Conservation (phyloP, 2,888 invertebrate genomes). For the Hesperia comma region DNA sequence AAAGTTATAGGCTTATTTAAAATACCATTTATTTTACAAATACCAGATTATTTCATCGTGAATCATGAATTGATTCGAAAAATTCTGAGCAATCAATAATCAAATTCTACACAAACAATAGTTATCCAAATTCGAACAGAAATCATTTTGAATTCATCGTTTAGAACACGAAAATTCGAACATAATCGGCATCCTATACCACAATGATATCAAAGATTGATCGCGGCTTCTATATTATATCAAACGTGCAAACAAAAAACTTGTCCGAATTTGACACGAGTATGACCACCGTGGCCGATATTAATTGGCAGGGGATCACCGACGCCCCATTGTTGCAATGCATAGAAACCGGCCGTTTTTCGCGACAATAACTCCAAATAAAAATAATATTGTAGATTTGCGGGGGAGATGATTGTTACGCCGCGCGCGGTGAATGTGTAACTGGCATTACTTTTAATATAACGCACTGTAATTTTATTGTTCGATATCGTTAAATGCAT, state of each 20-base stretch:
- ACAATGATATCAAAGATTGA: constrained; percentile 53
- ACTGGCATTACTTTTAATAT: constrained; percentile 23
- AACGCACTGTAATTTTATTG: constrained; percentile 7
- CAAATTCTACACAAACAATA: too few relatives aligned
- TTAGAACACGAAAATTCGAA: neutral
- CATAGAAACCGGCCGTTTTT: constrained; percentile 69
- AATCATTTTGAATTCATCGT: neutral
- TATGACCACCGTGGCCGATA: constrained; percentile 78
- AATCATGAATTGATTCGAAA: too few relatives aligned
- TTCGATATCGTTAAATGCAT: neutral
- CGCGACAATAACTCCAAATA: constrained; percentile 66
- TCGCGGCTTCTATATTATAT: constrained; percentile 45
- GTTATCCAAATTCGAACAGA: too few relatives aligned
- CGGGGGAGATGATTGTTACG: constrained; percentile 69
- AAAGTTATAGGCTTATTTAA: neutral
- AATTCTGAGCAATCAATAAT: too few relatives aligned
- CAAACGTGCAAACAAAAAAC: constrained; percentile 58
- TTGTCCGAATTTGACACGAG: constrained; percentile 69
- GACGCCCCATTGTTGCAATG: constrained; percentile 59
- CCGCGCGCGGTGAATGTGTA: constrained; percentile 24
- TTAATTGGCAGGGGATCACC: constrained; percentile 81
- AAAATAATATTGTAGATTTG: constrained; percentile 74
- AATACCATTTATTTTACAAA: too few relatives aligned
- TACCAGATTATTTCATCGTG: too few relatives aligned
- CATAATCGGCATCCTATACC: neutral